phyloP scores from a whole-genome alignment of 2,888 invertebrate species.

The Parthenolecanium corni region DNA sequence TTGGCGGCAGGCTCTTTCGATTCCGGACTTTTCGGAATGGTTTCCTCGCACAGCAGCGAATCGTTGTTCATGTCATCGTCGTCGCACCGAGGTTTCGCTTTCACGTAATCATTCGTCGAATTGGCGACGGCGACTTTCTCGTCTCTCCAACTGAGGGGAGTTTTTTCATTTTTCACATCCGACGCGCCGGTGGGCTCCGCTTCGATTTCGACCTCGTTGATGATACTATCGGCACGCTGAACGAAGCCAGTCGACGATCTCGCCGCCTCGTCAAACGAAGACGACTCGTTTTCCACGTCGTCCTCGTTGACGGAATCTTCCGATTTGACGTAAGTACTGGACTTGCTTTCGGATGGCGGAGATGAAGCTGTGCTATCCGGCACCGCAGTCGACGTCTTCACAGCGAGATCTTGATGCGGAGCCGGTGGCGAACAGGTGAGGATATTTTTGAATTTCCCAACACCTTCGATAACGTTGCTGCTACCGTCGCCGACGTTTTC shows the following conservation, averaged over 20 bases:
- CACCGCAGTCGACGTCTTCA: background rate
- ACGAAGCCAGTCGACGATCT: background rate
- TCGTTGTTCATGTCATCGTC: conserved; percentile 11
- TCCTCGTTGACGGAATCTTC: background rate
- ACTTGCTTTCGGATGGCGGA: too few relatives aligned
- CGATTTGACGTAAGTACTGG: background rate
- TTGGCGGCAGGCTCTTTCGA: conserved; percentile 6
- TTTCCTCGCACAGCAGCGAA: conserved; percentile 20
- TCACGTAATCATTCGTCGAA: background rate
- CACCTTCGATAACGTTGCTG: background rate
- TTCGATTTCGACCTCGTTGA: conserved; percentile 12
- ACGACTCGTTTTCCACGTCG: background rate
- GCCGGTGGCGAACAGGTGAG: background rate
- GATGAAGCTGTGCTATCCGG: too few relatives aligned
- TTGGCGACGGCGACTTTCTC: background rate
- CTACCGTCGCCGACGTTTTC: background rate
- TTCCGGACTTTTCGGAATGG: conserved; percentile 33
- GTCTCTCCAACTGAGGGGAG: background rate
- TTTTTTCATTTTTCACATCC: background rate
- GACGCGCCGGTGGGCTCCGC: background rate
- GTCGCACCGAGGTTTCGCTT: conserved; percentile 4
- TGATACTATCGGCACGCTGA: background rate
- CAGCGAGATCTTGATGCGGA: background rate
- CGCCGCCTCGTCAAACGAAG: background rate
- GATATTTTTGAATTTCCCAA: too few relatives aligned